A percentile compares a stretch with the other conserved stretches of the same genome.
phyloP scores from a whole-genome alignment of 2,113 vertebrate genomes.

The Nettapus auritus region DNA sequence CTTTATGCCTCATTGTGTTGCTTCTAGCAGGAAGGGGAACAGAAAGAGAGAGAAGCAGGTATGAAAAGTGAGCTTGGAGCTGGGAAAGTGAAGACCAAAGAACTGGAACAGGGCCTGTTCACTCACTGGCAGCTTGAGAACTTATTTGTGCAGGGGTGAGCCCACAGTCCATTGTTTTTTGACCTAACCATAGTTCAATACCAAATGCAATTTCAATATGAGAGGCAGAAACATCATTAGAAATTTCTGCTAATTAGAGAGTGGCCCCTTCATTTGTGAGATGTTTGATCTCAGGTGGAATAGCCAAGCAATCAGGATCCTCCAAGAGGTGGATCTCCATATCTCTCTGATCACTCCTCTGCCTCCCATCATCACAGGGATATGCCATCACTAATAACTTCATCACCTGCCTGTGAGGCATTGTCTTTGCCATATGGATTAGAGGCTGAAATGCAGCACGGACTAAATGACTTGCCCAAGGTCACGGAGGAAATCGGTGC shows the following conservation, averaged over 20 bases:
- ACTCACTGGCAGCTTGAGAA: neutral
- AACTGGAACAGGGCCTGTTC: neutral
- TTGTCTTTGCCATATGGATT: constrained; percentile 15
- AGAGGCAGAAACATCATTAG: neutral
- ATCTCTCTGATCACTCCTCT: neutral
- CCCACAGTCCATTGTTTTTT: neutral
- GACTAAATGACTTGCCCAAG: constrained; percentile 8
- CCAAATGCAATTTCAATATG: neutral
- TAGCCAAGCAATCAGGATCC: neutral
- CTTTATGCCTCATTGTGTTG: neutral
- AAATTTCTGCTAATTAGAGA: neutral
- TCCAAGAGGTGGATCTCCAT: neutral
- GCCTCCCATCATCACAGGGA: neutral
- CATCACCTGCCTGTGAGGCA: constrained; percentile 2
- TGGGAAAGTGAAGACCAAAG: neutral
- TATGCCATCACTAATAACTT: neutral
- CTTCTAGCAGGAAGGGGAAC: neutral
- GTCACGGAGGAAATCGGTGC: neutral
- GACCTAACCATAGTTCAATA: neutral
- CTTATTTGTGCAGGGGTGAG: neutral
- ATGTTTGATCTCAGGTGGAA: neutral
- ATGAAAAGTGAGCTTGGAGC: neutral
- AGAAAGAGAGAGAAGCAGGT: neutral
- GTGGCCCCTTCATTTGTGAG: neutral
- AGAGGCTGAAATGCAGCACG: neutral